These are phyloP conservation scores for Rotaria socialis DNA, from an alignment of 2,888 invertebrate species.

Conservation along the genomic window DNA sequence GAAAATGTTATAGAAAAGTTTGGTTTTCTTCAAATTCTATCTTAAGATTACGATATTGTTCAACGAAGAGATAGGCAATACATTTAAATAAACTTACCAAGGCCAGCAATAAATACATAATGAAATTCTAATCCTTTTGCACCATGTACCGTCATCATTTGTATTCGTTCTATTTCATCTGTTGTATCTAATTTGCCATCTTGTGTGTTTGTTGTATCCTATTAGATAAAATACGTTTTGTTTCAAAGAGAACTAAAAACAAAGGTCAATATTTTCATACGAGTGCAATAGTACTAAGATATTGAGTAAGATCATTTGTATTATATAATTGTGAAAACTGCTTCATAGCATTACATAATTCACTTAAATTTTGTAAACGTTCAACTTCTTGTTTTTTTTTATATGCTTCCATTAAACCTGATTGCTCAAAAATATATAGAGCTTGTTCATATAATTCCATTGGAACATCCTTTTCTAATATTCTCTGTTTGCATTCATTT, in stretches of 20 bases:
- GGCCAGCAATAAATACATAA: constrained; percentile 42
- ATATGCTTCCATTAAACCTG: not conserved
- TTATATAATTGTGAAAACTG: constrained; percentile 11
- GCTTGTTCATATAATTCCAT: constrained; percentile 28
- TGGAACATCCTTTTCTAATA: not conserved
- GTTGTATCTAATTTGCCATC: constrained; percentile 38
- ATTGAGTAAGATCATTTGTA: not conserved
- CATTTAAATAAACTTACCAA: constrained; percentile 15
- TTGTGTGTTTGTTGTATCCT: not conserved
- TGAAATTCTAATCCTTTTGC: constrained; percentile 48
- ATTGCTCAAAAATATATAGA: not conserved
- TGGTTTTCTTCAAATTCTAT: too few species aligned
- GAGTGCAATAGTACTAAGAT: not conserved
- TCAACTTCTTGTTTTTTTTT: not conserved
- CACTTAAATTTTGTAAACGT: constrained; percentile 3
- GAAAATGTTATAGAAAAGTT: too few species aligned
- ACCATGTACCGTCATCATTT: constrained; percentile 47
- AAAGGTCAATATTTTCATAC: not conserved
- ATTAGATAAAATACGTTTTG: not conserved
- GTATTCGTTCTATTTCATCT: constrained; percentile 37
- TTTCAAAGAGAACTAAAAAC: too few species aligned
- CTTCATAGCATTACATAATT: constrained; percentile 32
- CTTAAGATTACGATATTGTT: not conserved
- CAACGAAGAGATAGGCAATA: not conserved
- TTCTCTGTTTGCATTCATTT: not conserved